phyloP scores from a whole-genome alignment of 2,113 vertebrate genomes.

The Daboia siamensis region DNA sequence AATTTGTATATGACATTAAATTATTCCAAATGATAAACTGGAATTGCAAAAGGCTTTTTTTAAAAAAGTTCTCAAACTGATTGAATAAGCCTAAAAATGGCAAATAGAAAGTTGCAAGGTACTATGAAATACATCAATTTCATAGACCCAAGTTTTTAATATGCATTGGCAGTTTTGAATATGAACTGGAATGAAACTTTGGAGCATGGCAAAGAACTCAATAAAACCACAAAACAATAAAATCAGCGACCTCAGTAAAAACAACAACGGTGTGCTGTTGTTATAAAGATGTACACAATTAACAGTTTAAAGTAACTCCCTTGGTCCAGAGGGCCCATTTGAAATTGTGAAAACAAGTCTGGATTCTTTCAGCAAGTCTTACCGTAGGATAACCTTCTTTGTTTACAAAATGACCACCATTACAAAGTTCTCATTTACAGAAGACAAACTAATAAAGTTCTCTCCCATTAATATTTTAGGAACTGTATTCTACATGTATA shows the following conservation, averaged over 20 bases:
- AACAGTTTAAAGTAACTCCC: not conserved
- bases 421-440: not conserved
- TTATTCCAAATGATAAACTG: not conserved
- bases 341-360: not conserved
- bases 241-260: not conserved
- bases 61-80: not conserved
- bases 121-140: no score
- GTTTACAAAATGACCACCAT: not conserved
- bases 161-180: not conserved
- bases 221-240: not conserved
- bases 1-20: not conserved
- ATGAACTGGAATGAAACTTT: not conserved
- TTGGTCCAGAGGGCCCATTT: not conserved
- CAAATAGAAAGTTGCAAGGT: not conserved
- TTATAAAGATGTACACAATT: not conserved
- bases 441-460: not conserved
- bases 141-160: not conserved
- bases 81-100: not conserved
- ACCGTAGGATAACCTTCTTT: not conserved
- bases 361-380: not conserved
- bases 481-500: not conserved
- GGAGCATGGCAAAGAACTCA: not conserved
- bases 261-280: not conserved
- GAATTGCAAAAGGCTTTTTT: not conserved
- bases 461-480: not conserved